Evolutionary conservation across 2,888 invertebrate genomes (phyloP), one percentile per base, ranked within the genome.

Genomic region (Leptothorax acervorum): DNA sequence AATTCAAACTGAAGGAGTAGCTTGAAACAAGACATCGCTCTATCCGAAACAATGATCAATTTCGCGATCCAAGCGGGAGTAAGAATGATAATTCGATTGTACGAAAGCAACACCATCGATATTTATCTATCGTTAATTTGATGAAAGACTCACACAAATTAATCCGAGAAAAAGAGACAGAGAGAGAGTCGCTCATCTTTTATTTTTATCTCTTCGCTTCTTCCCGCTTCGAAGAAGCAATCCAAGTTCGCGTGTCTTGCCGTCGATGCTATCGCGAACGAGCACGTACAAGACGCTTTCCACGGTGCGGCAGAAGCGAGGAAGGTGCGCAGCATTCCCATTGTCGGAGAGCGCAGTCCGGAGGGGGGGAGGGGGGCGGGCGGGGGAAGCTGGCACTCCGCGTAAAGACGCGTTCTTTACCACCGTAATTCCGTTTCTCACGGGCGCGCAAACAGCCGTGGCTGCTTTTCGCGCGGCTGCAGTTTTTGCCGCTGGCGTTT

Each of bases 391-490:
- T 23, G 66, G 31, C 9, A 45, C 63, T 65, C 28, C 74, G 51
- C 51, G 63, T 31, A 45, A 60, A 79, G 73, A 62, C 39, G 48
- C 73, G 60, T 81, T 62, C 71, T 81, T 81, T 60, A 48, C 35
- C 73, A 60, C 73, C 73, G 48, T 81, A 81, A 81, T 81, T 81
- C 73, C 79, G 73, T 79, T 79, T 79, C 73, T 73, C 73, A 60
- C 57, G 60, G 48, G 35, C 79, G 60, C 48, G 39, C 35, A 60
- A 81, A 81, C 60, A 73, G 60, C 73, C 79, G 60, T 51, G 48
- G 65, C 63, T 51, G 65, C 63, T 76, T 76, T 71, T 28, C 57
- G 55, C 35, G 65, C 55, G 78, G 42, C 28, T 57, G 60, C 60
- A 39, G 48, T 81, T 81, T 73, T 81, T 48, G 28, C 60, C 51